Percentiles rank a stretch among this genome's conserved stretches.
phyloP scores from a whole-genome alignment of 1,140 invertebrate genomes.

The Pararge aegeria region DNA sequence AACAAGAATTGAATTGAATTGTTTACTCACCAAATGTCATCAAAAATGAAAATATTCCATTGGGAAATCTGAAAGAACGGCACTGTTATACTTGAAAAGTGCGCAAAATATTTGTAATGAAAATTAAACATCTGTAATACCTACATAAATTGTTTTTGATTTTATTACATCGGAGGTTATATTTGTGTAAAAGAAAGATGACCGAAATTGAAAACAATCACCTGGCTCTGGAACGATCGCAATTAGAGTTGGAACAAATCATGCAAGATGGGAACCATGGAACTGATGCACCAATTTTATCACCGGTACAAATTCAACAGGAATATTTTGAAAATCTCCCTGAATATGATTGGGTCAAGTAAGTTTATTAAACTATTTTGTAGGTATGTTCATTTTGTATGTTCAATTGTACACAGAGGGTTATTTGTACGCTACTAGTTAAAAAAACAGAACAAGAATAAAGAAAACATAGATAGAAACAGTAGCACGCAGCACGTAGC shows the following conservation, averaged over 20 bases:
- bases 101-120: not conserved
- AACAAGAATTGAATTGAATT: too few relatives aligned
- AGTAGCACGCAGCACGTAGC: too few relatives aligned
- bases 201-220: conserved; percentile 19
- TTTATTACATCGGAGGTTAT: not conserved
- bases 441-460: too few relatives aligned
- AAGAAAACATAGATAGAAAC: too few relatives aligned
- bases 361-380: conserved; percentile 30
- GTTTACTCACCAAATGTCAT: too few relatives aligned
- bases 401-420: too few relatives aligned
- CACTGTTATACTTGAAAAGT: not conserved
- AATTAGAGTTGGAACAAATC: conserved; percentile 15
- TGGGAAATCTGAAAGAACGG: not conserved
- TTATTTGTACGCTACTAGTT: too few relatives aligned
- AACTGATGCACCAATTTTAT: conserved; percentile 19
- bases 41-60: not conserved
- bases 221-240: conserved; percentile 17
- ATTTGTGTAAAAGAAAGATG: conserved; percentile 16
- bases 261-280: conserved; percentile 16
- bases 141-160: too few relatives aligned
- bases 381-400: not conserved
- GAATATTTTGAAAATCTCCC: conserved; percentile 70
- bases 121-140: not conserved
- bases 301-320: conserved; percentile 66
- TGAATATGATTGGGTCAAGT: conserved; percentile 70